These are phyloP conservation scores for Chaetodon trifascialis DNA, from an alignment of 2,113 vertebrate genomes.

Conservation along the genomic window DNA sequence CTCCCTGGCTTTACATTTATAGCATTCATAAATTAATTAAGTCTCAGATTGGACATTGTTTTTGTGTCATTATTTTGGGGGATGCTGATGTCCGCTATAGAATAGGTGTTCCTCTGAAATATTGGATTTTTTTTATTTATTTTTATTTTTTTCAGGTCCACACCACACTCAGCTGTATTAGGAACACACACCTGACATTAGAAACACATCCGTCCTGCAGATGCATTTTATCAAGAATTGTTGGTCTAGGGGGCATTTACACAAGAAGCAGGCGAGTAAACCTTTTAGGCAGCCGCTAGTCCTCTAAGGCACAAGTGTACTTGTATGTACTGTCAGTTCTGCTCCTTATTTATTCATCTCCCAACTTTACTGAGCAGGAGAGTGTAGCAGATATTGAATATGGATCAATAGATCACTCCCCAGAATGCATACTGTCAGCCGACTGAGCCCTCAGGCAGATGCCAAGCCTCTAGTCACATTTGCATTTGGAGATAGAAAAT, in stretches of 20 bases:
- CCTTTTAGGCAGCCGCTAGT: constrained; percentile 43
- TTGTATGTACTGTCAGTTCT: constrained; percentile 76
- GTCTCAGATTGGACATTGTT: constrained; percentile 16
- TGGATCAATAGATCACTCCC: constrained; percentile 85
- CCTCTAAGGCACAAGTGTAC: constrained; percentile 55
- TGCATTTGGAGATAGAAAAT: constrained; percentile 81
- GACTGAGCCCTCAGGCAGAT: constrained; percentile 77
- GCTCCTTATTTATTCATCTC: constrained; percentile 79
- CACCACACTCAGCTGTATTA: not conserved
- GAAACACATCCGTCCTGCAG: constrained; percentile 13
- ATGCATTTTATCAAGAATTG: constrained; percentile 17
- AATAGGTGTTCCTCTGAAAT: not conserved
- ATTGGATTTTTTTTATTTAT: not conserved
- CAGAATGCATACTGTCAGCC: constrained; percentile 83
- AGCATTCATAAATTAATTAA: constrained; percentile 31
- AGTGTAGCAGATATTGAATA: constrained; percentile 83
- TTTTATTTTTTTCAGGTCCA: no score
- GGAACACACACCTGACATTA: not conserved
- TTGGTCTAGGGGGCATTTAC: constrained; percentile 35
- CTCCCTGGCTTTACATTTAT: constrained; percentile 42
- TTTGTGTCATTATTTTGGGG: constrained; percentile 2
- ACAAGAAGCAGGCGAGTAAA: constrained; percentile 33
- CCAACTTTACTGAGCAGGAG: constrained; percentile 78
- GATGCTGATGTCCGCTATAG: not conserved
- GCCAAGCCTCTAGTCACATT: constrained; percentile 78